These are phyloP conservation scores for Cercopithecus mitis DNA, from an alignment of 2,797 vertebrate genomes.

Conservation along the genomic window DNA sequence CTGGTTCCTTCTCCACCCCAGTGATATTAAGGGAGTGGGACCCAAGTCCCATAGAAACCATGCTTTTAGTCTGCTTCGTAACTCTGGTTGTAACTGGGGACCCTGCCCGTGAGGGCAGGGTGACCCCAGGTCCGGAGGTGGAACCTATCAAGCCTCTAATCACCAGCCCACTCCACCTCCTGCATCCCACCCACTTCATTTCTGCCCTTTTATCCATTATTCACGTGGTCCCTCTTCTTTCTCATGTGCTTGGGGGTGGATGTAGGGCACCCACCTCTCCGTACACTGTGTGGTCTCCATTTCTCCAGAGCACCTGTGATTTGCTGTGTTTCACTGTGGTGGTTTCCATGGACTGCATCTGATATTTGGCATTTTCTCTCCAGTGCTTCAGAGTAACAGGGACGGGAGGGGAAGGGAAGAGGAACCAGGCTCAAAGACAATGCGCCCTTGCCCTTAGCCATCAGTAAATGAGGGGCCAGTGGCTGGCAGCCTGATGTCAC, in stretches of 20 bases:
- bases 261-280: neutral
- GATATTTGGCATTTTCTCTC: constrained; percentile 63
- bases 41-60: neutral
- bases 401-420: neutral
- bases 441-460: neutral
- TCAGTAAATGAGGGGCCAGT: neutral
- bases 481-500: constrained; percentile 9
- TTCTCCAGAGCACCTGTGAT: constrained; percentile 72
- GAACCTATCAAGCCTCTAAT: neutral
- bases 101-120: neutral
- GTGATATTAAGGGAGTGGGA: neutral
- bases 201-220: neutral
- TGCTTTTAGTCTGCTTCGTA: neutral
- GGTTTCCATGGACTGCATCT: constrained; percentile 63
- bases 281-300: constrained; percentile 53
- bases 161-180: neutral
- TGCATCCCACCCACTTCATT: neutral
- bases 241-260: neutral
- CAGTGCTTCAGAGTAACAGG: constrained; percentile 42
- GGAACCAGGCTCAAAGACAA: neutral
- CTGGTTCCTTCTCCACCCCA: neutral
- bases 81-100: neutral
- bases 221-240: neutral
- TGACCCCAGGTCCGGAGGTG: neutral
- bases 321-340: constrained; percentile 71